Evolutionary conservation across 1,140 invertebrate genomes (phyloP), one percentile per base, ranked within the genome.

Genomic region (Nixonia krombeini): DNA sequence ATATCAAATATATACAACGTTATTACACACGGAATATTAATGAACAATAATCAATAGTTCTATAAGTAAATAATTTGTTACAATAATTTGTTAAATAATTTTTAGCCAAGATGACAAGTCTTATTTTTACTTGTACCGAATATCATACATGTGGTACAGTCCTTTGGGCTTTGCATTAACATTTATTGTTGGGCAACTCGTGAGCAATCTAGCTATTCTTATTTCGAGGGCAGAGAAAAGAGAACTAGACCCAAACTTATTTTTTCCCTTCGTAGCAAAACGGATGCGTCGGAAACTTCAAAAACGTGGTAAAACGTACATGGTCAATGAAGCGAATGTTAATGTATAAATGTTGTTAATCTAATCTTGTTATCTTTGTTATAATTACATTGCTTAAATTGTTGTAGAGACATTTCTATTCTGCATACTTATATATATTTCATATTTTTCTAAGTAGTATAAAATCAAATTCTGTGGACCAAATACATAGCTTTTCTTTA

Each of bases 131-230:
- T 49, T 91, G 0, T 92, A 94, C 73, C 86, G 90, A 53, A 85
- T 97, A 8, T 96, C 95, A 0, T 97, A 97, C 75, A 89, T 96
- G 87, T 97, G 95, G 92, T 93, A 92, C 76, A 87, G 90, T 3
- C 88, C 91, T 0, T 81, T 94, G 37, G 93, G 92, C 41, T 90
- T 92, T 57, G 2, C 87, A 0, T 72, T 90, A 0, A 90, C 93
- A 1, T 72, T 93, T 1, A 21, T 91, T 0, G 65, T 93, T 44
- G 92, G 92, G n/a, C 80, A 88, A 23, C n/a, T 91, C 0, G 74
- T 56, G 8, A 69, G 66, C 38, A 29, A 52, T 13, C 16, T 69
- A 28, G 42, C 4, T 29, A 41, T 29, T 10, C 7, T 25, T 2
- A 5, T 51, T 1, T 35, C 13, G 8, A 33, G 25, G 13, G 38